Base-by-base conservation (phyloP, 1,140 invertebrate species). In the Polypedilum vanderplanki region DNA sequence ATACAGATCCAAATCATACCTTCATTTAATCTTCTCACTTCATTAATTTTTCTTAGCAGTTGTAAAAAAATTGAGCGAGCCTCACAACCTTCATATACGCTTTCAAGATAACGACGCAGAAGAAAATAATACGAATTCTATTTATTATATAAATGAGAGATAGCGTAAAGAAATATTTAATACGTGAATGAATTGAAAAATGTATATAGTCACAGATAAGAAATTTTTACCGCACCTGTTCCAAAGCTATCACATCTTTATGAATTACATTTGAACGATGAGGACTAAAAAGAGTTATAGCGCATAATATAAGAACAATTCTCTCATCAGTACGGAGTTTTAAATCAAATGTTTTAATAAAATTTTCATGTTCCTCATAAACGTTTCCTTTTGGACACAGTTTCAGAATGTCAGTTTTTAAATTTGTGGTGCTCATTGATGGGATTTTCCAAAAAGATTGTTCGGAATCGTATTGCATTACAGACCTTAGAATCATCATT, bases 51-150 rank as follows among this genome's bases (percentile, higher is more conserved):
- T 81, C 93, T 90, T 74, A 96, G 93, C 41, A 97, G 85, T 78
- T 93, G 91, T 12, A 95, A 85, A 85, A 95, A 97, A 57, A 90
- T 89, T 8, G 90, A 90, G 79, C 90, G 90, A 0, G 94, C 94
- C 79, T 95, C 92, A 80, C 93, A 94, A 12, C 90, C 90, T 0
- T 90, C 87, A 82, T 92, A 92, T 33, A 91, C 85, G 78, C 91
- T 92, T 81, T 96, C 93, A 73, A 97, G 82, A 83, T 96, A 97
- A 73, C 93, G 87, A 78, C 91, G 85, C 4, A 97, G 85, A 76
- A 97, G 88, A 83, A 93, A 93, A 81, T 94, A 94, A 82, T 96
- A 97, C 9, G 93, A 93, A 83, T 95, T 94, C 90, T 93, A 82
- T 64, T 33, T 3, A 33, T 33, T 33, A 33, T 33, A 33, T 33